A percentile compares a stretch with the other conserved stretches of the same genome.
These are phyloP conservation scores for Sinella curviseta DNA, from an alignment of 1,140 invertebrate genomes.

Conservation along the genomic window DNA sequence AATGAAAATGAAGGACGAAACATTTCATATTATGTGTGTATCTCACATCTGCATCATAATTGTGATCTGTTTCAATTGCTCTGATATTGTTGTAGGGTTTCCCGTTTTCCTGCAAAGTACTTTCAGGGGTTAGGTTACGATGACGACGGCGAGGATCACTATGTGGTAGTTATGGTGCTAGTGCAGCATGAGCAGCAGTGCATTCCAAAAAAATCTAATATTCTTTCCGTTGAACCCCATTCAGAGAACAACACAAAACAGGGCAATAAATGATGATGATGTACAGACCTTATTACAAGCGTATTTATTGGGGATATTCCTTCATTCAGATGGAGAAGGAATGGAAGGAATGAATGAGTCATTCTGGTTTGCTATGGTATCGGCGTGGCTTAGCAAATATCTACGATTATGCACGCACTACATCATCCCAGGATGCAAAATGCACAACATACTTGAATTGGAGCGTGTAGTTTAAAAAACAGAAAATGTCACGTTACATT, in stretches of 20 bases:
- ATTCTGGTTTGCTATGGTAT: background rate
- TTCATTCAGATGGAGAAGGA: background rate
- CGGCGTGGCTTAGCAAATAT: no score
- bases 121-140: no score
- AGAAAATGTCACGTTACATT: no score
- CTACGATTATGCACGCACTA: no score
- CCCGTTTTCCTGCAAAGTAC: background rate
- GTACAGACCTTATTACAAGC: background rate
- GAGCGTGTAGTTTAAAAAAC: no score
- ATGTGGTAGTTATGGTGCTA: no score
- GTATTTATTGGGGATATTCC: background rate
- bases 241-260: background rate
- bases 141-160: no score
- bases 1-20: background rate
- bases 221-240: background rate
- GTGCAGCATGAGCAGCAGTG: no score
- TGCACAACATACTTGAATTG: no score
- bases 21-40: background rate
- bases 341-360: background rate
- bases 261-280: background rate
- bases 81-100: background rate
- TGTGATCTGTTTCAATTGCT: background rate
- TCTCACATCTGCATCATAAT: background rate
- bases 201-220: background rate
- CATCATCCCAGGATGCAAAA: no score